Conservation (phyloP, 2,797 vertebrate species). For the Morus bassanus region DNA sequence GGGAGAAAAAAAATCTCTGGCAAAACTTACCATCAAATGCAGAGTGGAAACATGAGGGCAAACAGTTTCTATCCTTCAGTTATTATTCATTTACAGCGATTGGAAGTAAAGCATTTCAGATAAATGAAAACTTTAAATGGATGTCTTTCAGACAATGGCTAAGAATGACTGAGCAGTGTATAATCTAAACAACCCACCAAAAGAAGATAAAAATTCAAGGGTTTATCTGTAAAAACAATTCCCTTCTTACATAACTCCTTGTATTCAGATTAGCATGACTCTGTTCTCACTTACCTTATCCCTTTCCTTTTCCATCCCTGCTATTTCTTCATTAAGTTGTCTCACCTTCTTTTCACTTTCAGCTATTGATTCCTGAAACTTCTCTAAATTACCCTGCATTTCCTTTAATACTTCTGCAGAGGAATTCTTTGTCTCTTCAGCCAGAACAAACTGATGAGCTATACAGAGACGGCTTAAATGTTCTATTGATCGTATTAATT, state of each 20-base stretch:
- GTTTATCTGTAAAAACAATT: not conserved
- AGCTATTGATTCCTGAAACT: conserved; percentile 78
- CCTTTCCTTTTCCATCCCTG: conserved; percentile 83
- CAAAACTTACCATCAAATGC: not conserved
- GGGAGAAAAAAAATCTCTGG: not conserved
- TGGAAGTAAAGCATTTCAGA: not conserved
- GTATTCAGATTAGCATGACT: not conserved
- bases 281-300: conserved; percentile 79
- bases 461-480: conserved; percentile 84
- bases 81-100: not conserved
- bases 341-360: conserved; percentile 81
- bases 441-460: conserved; percentile 88
- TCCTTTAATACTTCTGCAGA: conserved; percentile 80
- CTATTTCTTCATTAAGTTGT: conserved; percentile 83
- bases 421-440: conserved; percentile 86
- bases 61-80: not conserved
- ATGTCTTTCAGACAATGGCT: not conserved
- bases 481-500: conserved; percentile 86
- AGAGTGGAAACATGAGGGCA: not conserved
- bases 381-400: conserved; percentile 79
- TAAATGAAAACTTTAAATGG: not conserved
- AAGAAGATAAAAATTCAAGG: not conserved
- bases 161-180: not conserved
- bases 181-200: not conserved
- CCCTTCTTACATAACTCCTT: not conserved